phyloP scores from a whole-genome alignment of 2,888 invertebrate species.

The Lathronympha strigana region DNA sequence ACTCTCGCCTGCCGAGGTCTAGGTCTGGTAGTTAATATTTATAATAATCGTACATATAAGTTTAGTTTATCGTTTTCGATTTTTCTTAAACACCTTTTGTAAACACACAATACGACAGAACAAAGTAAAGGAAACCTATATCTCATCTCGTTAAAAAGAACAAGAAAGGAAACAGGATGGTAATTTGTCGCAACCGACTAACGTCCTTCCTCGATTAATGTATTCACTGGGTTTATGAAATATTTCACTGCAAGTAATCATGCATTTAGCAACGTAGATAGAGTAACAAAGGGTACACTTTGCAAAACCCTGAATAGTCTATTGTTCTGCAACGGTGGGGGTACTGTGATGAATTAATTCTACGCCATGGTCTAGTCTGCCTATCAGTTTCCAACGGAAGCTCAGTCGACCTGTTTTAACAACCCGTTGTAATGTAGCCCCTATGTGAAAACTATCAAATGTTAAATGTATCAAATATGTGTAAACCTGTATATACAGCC shows the following conservation, averaged over 20 bases:
- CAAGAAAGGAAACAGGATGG: constrained; percentile 40
- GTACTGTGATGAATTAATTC: constrained; percentile 69
- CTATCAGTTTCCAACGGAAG: constrained; percentile 63
- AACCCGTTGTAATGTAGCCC: neutral
- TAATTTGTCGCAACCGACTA: constrained; percentile 34
- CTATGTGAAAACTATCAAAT: no score
- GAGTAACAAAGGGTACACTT: constrained; percentile 65
- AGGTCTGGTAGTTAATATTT: no score
- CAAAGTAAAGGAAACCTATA: constrained; percentile 34
- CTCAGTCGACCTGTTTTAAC: neutral
- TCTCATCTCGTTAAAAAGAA: constrained; percentile 28
- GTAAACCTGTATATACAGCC: no score
- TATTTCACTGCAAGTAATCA: constrained; percentile 54
- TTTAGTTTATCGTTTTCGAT: no score
- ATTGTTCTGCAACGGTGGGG: constrained; percentile 74
- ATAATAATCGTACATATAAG: no score
- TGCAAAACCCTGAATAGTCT: constrained; percentile 71
- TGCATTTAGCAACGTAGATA: constrained; percentile 50
- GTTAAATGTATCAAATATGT: no score
- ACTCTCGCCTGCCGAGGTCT: no score
- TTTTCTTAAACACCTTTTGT: neutral
- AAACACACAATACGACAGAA: constrained; percentile 10
- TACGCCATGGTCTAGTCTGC: constrained; percentile 56
- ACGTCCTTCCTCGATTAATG: constrained; percentile 45
- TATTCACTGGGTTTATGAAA: constrained; percentile 46